Evolutionary conservation across 1,140 invertebrate species (phyloP).

Genomic region (Limonius californicus): DNA sequence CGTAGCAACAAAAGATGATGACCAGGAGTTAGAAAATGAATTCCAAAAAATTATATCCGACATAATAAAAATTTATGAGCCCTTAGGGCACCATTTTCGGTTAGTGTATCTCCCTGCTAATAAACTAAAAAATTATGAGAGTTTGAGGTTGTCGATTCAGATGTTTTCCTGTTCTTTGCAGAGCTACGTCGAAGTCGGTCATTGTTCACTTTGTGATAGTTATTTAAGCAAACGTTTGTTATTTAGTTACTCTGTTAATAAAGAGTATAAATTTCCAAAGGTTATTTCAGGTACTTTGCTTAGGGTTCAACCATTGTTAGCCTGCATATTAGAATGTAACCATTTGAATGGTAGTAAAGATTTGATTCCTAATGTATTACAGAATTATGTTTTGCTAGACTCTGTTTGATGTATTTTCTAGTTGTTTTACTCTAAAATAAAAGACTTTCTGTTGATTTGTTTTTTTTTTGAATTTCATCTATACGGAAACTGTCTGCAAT

Average conservation of each 20-base stretch:
- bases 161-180: constrained; percentile 59
- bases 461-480: no score
- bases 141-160: constrained; percentile 59
- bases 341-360: constrained; percentile 18
- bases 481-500: no score
- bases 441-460: no score
- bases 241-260: constrained; percentile 54
- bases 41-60: constrained; percentile 50
- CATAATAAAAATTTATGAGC: constrained; percentile 53
- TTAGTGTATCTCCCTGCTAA: constrained; percentile 54
- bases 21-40: constrained; percentile 45
- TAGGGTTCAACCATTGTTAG: constrained; percentile 60
- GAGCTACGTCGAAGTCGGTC: constrained; percentile 61
- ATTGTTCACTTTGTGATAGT: constrained; percentile 58
- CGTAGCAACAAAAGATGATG: constrained; percentile 47
- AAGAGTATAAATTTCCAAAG: constrained; percentile 52
- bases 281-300: constrained; percentile 61
- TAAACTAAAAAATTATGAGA: constrained; percentile 57
- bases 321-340: constrained; percentile 61
- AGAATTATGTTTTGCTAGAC: no score
- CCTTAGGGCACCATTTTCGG: constrained; percentile 59
- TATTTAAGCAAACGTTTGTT: constrained; percentile 67
- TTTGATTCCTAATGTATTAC: not conserved
- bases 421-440: no score
- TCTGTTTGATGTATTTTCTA: no score